These are phyloP conservation scores for Aplocera efformata DNA, from an alignment of 2,888 invertebrate species.

Conservation along the genomic window DNA sequence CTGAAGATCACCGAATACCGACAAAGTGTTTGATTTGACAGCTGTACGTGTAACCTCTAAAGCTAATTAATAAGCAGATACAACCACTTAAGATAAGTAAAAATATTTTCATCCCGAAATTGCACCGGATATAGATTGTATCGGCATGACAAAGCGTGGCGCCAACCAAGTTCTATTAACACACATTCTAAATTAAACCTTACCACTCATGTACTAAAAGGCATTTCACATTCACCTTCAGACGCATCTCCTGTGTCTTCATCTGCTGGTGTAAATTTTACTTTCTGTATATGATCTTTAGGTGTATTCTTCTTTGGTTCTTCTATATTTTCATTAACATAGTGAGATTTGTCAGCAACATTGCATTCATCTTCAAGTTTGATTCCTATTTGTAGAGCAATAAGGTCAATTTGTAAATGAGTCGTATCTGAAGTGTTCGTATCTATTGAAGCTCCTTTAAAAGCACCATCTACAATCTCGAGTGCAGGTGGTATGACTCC, in stretches of 20 bases:
- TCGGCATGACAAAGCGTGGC: conserved; percentile 79
- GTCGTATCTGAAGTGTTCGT: conserved; percentile 55
- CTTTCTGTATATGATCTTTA: conserved; percentile 30
- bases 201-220: conserved; percentile 9
- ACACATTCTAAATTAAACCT: conserved; percentile 29
- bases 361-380: conserved; percentile 22
- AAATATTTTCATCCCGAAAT: conserved; percentile 80
- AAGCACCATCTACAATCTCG: conserved; percentile 65
- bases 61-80: conserved; percentile 80
- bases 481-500: conserved; percentile 76
- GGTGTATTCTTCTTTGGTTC: conserved; percentile 34
- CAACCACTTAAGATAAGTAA: conserved; percentile 80
- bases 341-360: conserved; percentile 59
- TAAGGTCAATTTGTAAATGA: conserved; percentile 37
- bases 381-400: neutral
- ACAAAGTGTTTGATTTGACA: conserved; percentile 77
- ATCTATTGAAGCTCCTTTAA: conserved; percentile 67
- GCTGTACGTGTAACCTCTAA: conserved; percentile 68
- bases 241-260: conserved; percentile 30
- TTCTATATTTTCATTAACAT: conserved; percentile 41
- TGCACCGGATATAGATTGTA: conserved; percentile 78
- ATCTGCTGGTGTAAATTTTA: conserved; percentile 29
- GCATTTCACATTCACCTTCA: conserved; percentile 24
- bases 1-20: conserved; percentile 41
- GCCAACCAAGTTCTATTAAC: conserved; percentile 51